Conservation (phyloP, 2,113 vertebrate genomes). For the Microtus richardsoni region DNA sequence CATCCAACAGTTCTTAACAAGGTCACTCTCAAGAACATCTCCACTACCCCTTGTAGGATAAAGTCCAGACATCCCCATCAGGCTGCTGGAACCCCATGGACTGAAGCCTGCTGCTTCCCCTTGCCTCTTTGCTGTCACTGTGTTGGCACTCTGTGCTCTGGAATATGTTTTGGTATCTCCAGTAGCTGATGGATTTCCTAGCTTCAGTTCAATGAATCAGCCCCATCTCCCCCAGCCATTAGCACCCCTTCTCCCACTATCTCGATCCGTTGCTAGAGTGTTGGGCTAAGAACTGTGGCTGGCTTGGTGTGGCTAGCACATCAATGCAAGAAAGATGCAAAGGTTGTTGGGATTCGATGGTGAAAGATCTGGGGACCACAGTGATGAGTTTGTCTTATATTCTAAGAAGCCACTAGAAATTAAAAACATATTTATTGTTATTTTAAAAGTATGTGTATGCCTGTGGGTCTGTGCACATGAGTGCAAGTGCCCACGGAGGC, state of each 20-base stretch:
- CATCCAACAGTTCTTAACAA: slow-evolving; percentile 31
- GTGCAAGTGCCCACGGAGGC: not conserved
- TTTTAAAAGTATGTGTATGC: not conserved
- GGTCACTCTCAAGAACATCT: slow-evolving; percentile 17
- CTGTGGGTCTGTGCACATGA: not conserved
- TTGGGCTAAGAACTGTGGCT: not conserved
- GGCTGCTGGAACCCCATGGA: not conserved
- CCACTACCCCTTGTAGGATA: not conserved
- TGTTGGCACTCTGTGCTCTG: not conserved
- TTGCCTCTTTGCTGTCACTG: not conserved
- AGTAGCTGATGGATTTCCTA: not conserved
- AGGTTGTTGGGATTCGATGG: not conserved
- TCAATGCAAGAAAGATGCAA: not conserved
- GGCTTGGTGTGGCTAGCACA: not conserved
- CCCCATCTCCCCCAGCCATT: not conserved
- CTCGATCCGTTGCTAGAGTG: not conserved
- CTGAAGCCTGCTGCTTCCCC: not conserved
- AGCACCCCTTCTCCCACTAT: not conserved
- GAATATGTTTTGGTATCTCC: slow-evolving; percentile 3
- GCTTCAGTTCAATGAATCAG: not conserved
- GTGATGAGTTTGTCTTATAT: slow-evolving; percentile 16
- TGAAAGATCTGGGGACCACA: not conserved
- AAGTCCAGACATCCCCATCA: not conserved
- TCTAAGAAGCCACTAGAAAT: slow-evolving; percentile 2
- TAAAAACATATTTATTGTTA: not conserved